phyloP scores from a whole-genome alignment of 2,113 vertebrate genomes.

The Bos taurus region DNA sequence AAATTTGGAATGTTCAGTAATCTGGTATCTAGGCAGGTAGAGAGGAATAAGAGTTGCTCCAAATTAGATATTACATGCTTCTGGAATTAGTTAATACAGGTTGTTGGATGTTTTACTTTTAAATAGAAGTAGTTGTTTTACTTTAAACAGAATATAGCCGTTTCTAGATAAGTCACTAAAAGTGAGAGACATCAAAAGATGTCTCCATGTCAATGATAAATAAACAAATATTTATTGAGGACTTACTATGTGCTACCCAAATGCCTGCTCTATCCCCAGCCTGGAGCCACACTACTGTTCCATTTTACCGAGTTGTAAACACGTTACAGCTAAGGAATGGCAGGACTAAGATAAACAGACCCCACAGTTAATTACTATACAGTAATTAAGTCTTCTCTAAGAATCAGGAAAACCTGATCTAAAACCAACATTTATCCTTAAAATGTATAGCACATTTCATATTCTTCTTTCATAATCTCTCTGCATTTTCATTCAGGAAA shows the following conservation, averaged over 20 bases:
- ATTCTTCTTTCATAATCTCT: background rate
- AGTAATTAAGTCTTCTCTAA: background rate
- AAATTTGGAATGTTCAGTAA: background rate
- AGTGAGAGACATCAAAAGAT: background rate
- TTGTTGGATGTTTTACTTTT: background rate
- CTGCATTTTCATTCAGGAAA: background rate
- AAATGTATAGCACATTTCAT: background rate
- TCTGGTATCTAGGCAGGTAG: background rate
- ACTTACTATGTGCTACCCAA: background rate
- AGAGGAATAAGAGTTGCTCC: background rate
- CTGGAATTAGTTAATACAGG: background rate
- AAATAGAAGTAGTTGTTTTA: background rate
- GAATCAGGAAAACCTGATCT: background rate
- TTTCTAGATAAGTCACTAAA: background rate
- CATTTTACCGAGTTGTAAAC: background rate
- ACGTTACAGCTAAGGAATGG: background rate
- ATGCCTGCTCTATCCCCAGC: background rate
- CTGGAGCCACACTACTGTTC: background rate
- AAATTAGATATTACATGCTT: background rate
- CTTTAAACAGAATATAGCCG: background rate
- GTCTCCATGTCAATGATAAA: background rate
- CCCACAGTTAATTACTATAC: background rate
- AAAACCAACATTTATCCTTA: background rate
- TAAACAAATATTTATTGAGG: background rate
- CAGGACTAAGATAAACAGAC: background rate